phyloP scores from a whole-genome alignment of 2,797 vertebrate species.

The Centropyge bicolor region DNA sequence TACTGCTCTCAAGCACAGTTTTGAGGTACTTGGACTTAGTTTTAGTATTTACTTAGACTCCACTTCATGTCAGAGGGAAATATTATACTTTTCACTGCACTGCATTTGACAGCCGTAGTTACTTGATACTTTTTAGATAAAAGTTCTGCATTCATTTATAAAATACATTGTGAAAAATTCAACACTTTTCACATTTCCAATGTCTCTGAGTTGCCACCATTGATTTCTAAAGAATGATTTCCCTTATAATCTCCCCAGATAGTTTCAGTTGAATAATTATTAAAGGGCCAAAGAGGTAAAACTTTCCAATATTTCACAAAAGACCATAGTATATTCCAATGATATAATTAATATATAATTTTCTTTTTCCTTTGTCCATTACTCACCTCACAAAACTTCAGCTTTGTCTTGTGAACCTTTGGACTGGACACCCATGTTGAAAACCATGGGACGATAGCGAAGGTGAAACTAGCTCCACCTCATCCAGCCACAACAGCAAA shows the following conservation, averaged over 20 bases:
- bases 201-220: too few relatives aligned
- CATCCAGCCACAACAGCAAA: too few relatives aligned
- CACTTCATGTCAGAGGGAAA: background rate
- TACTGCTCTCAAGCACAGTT: background rate
- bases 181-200: background rate
- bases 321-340: background rate
- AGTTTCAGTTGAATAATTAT: background rate
- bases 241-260: background rate
- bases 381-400: too few relatives aligned
- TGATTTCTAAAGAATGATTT: background rate
- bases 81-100: background rate
- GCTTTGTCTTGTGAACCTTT: too few relatives aligned
- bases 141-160: background rate
- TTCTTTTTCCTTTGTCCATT: too few relatives aligned
- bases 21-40: background rate
- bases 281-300: background rate
- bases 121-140: background rate
- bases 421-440: too few relatives aligned
- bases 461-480: too few relatives aligned
- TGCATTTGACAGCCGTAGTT: background rate
- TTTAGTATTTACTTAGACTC: background rate
- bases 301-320: background rate
- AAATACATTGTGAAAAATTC: background rate
- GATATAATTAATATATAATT: too few relatives aligned
- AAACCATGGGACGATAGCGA: too few relatives aligned